phyloP scores from a whole-genome alignment of 2,113 vertebrate genomes.

The Clarias batrachus region DNA sequence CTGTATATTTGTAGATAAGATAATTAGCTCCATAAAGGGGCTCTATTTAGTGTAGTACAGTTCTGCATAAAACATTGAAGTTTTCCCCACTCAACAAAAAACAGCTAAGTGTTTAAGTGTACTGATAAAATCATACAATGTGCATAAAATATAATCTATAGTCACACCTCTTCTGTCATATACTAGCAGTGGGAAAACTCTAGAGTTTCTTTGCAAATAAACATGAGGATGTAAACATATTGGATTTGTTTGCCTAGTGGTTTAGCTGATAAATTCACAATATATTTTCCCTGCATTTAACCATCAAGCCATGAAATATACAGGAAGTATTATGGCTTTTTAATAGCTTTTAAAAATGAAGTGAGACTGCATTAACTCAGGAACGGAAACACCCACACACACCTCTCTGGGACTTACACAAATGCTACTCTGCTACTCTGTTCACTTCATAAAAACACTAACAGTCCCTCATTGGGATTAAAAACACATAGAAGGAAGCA shows the following conservation, averaged over 20 bases:
- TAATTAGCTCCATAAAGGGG: background rate
- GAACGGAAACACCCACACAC: constrained; percentile 26
- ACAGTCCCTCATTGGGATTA: constrained; percentile 1
- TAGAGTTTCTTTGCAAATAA: background rate
- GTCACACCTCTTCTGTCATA: background rate
- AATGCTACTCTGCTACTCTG: background rate
- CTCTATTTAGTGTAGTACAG: too few species aligned
- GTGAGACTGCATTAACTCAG: background rate
- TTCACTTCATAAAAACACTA: constrained; percentile 32
- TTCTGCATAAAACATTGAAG: too few species aligned
- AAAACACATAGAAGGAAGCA: background rate
- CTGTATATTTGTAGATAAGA: background rate
- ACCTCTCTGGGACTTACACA: background rate
- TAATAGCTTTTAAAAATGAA: constrained; percentile 6
- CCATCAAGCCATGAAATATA: constrained; percentile 1
- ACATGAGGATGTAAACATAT: background rate
- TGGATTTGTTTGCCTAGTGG: background rate
- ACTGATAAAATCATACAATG: background rate
- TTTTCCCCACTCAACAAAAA: too few species aligned
- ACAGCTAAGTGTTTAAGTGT: too few species aligned
- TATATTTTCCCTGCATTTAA: background rate
- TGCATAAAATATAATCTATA: background rate
- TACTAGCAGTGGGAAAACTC: background rate
- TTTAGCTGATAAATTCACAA: background rate
- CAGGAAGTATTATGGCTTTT: background rate